Conservation (phyloP, 2,888 invertebrate genomes). For the Uloborus plumipes region DNA sequence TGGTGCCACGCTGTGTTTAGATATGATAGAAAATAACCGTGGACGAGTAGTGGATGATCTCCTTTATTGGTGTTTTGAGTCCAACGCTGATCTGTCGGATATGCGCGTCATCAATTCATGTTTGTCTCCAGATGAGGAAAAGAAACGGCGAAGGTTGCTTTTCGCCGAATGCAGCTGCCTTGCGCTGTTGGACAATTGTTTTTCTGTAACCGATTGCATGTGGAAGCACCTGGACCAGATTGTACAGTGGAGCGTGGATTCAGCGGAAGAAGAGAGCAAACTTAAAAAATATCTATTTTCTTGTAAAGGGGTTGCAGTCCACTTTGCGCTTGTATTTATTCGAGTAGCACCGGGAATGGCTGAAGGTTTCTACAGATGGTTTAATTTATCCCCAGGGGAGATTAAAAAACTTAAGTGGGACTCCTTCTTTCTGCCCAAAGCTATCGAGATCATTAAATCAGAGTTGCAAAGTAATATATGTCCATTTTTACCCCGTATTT, state of each 20-base stretch:
- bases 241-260: not conserved
- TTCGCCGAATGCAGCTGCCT: not conserved
- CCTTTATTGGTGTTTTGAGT: not conserved
- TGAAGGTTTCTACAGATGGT: constrained; percentile 3
- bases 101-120: not conserved
- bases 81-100: not conserved
- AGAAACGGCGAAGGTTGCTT: not conserved
- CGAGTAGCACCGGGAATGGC: not conserved
- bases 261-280: not conserved
- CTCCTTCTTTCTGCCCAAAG: not conserved
- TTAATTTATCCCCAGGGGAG: not conserved
- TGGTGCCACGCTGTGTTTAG: not conserved
- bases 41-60: not conserved
- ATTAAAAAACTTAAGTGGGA: not conserved
- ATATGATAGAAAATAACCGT: not conserved
- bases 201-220: not conserved
- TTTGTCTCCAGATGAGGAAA: not conserved
- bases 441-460: not conserved
- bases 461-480: too few relatives aligned
- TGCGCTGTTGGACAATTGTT: not conserved
- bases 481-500: not conserved
- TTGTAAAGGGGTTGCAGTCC: not conserved
- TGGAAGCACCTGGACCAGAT: not conserved
- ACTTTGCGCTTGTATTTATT: not conserved
- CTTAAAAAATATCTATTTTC: constrained; percentile 1